Evolutionary conservation across 2,113 vertebrate species (phyloP), one percentile per base, ranked within the genome.

Genomic region (Leucosticte australis): DNA sequence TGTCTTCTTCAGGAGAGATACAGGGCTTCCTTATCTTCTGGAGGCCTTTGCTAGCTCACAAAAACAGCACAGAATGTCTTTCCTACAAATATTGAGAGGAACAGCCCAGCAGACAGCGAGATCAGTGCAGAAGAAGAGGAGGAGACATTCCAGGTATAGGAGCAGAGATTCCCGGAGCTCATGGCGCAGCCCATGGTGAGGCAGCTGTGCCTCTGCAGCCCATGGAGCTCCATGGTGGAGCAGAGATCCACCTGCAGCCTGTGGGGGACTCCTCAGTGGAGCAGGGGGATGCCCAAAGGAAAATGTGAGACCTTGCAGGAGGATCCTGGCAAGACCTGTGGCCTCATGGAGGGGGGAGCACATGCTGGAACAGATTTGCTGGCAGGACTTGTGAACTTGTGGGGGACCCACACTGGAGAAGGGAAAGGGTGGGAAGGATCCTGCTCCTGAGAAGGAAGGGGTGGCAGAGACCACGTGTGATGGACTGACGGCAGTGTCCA

Each of bases 401-500:
- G 11, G 13, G 10, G 13, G 4, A 53, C 17, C 11, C 44, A 47
- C 4, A 4, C 15, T 47, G 39, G 8, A 70, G 30, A 39, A 70
- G 15, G 18, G 15, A 47, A 49, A 24, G 31, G 28, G 18, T 49
- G 18, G 21, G 49, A 33, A 35, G 22, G 44, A 44, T 56, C 53
- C 4, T 20, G 10, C 8, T 47, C 21, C 56, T 63, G 35, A 69
- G 56, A 42, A 70, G 31, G 56, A 49, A 42, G 12, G 18, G 67
- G 16, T 0, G 0, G 3, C 70, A 35, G 18, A 62, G 12, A n/a
- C 14, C 17, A 15, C 0, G 0, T 23, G 17, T 35, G 31, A 23
- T 42, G 18, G 42, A 33, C 35, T 33, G 55, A 63, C 8, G 1
- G 3, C n/a, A 75, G 30, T 3, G 14, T 15, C n/a, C 2, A 2